Conservation (phyloP, 2,888 invertebrate genomes). For the Desoria tigrina region DNA sequence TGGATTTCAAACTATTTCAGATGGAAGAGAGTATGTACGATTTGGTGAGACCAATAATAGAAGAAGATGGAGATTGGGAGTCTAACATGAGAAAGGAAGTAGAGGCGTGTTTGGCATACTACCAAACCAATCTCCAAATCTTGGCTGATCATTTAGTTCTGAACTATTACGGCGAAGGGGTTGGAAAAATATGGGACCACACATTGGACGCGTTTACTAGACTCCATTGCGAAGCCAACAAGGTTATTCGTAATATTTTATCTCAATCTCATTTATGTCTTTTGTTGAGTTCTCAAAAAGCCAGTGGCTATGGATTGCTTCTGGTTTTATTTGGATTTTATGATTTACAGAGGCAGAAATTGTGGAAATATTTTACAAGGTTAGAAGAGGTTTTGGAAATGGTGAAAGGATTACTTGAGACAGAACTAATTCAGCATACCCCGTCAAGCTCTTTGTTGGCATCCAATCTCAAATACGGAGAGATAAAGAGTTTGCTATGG, state of each 20-base stretch:
- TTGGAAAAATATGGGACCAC: not conserved
- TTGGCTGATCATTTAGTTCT: not conserved
- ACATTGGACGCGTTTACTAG: not conserved
- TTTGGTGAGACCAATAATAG: too few species aligned
- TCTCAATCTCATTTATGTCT: too few species aligned
- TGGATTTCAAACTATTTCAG: too few species aligned
- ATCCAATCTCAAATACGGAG: not conserved
- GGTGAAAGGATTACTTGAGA: conserved; percentile 9
- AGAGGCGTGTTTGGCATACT: not conserved
- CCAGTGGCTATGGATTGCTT: not conserved
- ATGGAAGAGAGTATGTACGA: too few species aligned
- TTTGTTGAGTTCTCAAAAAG: not conserved
- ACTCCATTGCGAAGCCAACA: not conserved
- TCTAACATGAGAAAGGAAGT: not conserved
- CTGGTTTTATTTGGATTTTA: not conserved
- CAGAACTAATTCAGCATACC: not conserved
- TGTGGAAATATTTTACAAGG: not conserved
- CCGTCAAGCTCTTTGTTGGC: not conserved
- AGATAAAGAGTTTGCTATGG: not conserved
- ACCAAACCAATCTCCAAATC: not conserved
- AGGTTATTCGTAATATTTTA: too few species aligned
- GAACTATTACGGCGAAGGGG: not conserved
- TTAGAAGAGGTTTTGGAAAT: conserved; percentile 1
- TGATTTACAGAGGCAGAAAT: not conserved
- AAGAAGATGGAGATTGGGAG: not conserved